Base-by-base conservation (phyloP, 2,888 invertebrate genomes). In the Willowsia nigromaculata region DNA sequence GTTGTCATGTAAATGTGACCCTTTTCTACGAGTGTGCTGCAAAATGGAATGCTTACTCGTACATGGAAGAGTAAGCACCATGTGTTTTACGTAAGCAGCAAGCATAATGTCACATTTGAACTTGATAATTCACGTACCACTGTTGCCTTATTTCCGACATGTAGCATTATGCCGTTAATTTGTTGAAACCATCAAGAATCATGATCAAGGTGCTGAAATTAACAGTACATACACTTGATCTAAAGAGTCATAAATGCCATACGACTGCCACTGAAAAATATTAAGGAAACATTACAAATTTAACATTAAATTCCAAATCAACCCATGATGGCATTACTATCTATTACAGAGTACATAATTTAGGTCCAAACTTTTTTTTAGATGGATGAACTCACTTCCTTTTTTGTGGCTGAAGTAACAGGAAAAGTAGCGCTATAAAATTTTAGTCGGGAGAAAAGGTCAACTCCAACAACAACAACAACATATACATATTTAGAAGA, bases 111-210 rank as follows among this genome's bases (percentile, higher is more conserved):
- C n/a, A n/a, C n/a, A n/a, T n/a, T n/a, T 37, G 22, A 37, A 33
- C 65, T 37, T 3, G 37, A 6, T 33, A n/a, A 15, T 37, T 65
- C 65, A 65, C n/a, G 18, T n/a, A 37, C n/a, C 37, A 37, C 18
- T 25, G 37, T 33, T 33, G 15, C 1, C 37, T 18, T 18, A 18
- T 37, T 65, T 65, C 65, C 65, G 65, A n/a, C 65, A 65, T 37
- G 65, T 65, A 65, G 37, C 15, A 65, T 37, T 65, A 65, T 65
- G 65, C 65, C 65, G 65, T 65, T 65, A 65, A 65, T 65, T 65
- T 65, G 37, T 7, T 18, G 6, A 65, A 37, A 37, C 37, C 33
- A 65, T 37, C 65, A 22, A 25, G 65, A 33, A 18, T 37, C 65
- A 65, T 65, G 37, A 65, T 37, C 37, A 37, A 65, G 65, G 18